phyloP scores from a whole-genome alignment of 2,888 invertebrate genomes.

The Cataglyphis altisquamis region DNA sequence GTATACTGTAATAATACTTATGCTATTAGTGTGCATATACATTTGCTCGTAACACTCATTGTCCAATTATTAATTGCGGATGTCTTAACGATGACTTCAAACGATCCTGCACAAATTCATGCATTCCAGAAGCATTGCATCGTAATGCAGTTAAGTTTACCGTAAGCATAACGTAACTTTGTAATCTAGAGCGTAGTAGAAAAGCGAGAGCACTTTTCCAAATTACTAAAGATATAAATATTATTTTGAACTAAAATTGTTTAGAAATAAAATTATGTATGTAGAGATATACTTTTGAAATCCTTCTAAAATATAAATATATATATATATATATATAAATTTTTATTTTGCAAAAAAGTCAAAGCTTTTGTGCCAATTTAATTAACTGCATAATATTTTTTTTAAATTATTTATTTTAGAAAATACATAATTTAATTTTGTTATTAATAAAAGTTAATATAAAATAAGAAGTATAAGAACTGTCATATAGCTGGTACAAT shows the following conservation, averaged over 20 bases:
- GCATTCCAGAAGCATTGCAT: constrained; percentile 19
- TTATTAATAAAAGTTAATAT: background rate
- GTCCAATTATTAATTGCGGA: constrained; percentile 46
- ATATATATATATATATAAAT: background rate
- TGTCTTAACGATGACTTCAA: constrained; percentile 42
- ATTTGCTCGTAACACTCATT: constrained; percentile 21
- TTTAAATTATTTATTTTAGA: background rate
- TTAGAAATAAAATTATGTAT: constrained; percentile 7
- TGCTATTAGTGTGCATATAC: background rate
- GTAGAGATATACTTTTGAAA: background rate
- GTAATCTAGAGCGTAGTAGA: constrained; percentile 9
- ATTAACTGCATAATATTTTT: background rate
- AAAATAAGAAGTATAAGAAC: background rate
- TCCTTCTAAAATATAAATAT: background rate
- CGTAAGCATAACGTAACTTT: constrained; percentile 34
- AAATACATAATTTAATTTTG: background rate
- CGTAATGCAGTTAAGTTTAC: constrained; percentile 33
- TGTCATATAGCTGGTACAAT: background rate
- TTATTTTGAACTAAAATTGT: background rate
- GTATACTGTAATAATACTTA: constrained; percentile 3
- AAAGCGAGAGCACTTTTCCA: background rate
- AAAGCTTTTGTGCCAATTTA: background rate
- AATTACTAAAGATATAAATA: constrained; percentile 1
- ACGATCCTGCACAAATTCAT: constrained; percentile 25
- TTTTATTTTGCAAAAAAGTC: background rate